Conservation (phyloP, 2,888 invertebrate species). For the Ennomos erosarius region DNA sequence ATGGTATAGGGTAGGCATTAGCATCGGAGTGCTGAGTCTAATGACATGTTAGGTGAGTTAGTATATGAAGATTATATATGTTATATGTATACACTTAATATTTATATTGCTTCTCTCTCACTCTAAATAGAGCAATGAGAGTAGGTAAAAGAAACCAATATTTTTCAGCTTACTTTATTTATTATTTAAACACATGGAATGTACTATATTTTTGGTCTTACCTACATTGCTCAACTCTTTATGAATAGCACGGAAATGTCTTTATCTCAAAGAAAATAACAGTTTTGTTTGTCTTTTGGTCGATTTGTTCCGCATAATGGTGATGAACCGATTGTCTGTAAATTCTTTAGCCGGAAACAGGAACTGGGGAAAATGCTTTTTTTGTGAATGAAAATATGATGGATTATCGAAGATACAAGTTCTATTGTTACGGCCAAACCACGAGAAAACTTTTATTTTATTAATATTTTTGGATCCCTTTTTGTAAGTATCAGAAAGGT, state of each 20-base stretch:
- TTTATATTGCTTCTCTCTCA: too few species aligned
- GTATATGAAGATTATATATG: too few species aligned
- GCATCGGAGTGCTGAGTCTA: too few species aligned
- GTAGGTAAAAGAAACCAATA: too few species aligned
- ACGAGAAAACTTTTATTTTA: neutral
- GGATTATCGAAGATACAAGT: conserved; percentile 5
- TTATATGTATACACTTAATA: too few species aligned
- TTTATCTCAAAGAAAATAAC: conserved; percentile 32
- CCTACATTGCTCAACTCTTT: neutral
- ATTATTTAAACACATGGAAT: too few species aligned
- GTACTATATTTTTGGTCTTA: too few species aligned
- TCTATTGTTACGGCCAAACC: conserved; percentile 1
- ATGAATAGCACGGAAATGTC: conserved; percentile 8
- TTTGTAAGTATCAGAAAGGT: too few species aligned
- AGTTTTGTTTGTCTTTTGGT: conserved; percentile 38
- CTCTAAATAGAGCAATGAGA: too few species aligned
- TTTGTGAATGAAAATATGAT: conserved; percentile 29
- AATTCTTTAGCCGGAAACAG: conserved; percentile 32
- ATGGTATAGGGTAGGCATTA: too few species aligned
- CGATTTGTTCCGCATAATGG: conserved; percentile 46
- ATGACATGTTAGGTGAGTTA: too few species aligned
- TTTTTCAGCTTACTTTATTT: too few species aligned
- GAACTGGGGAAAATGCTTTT: conserved; percentile 20
- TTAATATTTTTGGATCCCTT: neutral
- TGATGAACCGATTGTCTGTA: conserved; percentile 49